Percentiles rank a stretch among this genome's conserved stretches.
Evolutionary conservation across 2,113 vertebrate species (phyloP).

Genomic region (Amphilophus citrinellus): DNA sequence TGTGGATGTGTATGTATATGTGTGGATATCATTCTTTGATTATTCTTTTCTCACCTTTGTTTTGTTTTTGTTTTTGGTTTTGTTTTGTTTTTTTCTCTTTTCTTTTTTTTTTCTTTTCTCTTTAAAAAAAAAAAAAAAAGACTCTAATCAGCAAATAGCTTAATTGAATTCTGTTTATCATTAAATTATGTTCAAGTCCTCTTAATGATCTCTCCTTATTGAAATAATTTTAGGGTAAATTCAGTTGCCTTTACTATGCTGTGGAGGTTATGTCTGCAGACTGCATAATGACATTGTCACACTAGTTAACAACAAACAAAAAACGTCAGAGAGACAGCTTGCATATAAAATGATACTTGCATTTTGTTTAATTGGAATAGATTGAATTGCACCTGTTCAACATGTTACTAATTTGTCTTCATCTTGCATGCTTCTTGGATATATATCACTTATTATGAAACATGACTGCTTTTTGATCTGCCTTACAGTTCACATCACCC

Average conservation of each 20-base stretch:
- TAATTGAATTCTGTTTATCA: too few species aligned
- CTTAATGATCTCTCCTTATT: too few species aligned
- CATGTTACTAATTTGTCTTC: neutral
- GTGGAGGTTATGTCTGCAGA: neutral
- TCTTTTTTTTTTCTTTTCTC: too few species aligned
- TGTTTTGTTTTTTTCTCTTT: too few species aligned
- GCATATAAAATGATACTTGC: neutral
- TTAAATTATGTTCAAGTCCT: too few species aligned
- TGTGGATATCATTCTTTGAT: too few species aligned
- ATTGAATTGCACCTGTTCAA: neutral
- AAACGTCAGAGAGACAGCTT: neutral
- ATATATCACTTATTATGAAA: slow-evolving; percentile 9
- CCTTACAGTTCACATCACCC: neutral
- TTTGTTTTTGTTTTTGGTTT: too few species aligned
- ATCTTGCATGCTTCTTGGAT: neutral
- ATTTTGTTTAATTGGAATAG: neutral
- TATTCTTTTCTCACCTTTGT: too few species aligned
- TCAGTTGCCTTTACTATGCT: neutral
- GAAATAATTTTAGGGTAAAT: neutral
- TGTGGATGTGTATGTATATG: too few species aligned
- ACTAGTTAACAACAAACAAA: neutral
- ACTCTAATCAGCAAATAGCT: too few species aligned
- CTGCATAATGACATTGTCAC: neutral
- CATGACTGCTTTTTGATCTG: neutral
- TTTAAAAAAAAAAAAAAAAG: too few species aligned